Evolutionary conservation across 2,113 vertebrate genomes (phyloP), one percentile per base, ranked within the genome.

Genomic region (Petaurus breviceps): DNA sequence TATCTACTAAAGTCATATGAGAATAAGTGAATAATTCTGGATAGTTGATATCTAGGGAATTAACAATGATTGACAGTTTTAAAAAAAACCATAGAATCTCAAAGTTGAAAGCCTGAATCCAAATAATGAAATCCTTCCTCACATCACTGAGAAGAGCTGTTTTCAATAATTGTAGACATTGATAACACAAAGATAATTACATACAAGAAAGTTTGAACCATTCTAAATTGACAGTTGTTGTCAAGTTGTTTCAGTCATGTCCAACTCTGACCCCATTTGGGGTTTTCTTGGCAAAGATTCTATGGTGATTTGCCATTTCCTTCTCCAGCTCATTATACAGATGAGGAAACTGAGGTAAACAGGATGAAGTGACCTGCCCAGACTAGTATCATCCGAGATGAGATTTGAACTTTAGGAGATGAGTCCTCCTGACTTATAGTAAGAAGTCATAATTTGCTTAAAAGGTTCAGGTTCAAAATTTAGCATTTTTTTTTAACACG

Each of bases 91-190:
- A 84, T 84, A 43, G 68, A 84, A 84, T 84, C 37, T 84, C 19
- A 84, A 43, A 43, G 19, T 43, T 8, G n/a, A 84, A 43, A 84
- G 19, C 10, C 61, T 77, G 12, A 84, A 84, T 23, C 19, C 19
- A 10, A 84, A 84, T 43, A 84, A 43, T 43, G 68, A 84, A 84
- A 43, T 43, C 19, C n/a, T 43, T 84, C 68, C 68, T 37, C 68
- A 84, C n/a, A 43, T 84, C 16, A 43, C 37, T 8, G n/a, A 43
- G 61, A 95, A 46, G 61, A 95, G 31, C 37, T 92, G 28, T 92
- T 95, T 49, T 90, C 90, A 93, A 43, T 93, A 92, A 90, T 53
- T 96, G 3, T 90, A 95, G 91, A 16, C 93, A 94, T 94, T 92
- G 1, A 46, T 95, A 93, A 96, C 89, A 68, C 61, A n/a, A 77